Conservation (phyloP, 2,797 vertebrate species). For the Sciurus carolinensis region DNA sequence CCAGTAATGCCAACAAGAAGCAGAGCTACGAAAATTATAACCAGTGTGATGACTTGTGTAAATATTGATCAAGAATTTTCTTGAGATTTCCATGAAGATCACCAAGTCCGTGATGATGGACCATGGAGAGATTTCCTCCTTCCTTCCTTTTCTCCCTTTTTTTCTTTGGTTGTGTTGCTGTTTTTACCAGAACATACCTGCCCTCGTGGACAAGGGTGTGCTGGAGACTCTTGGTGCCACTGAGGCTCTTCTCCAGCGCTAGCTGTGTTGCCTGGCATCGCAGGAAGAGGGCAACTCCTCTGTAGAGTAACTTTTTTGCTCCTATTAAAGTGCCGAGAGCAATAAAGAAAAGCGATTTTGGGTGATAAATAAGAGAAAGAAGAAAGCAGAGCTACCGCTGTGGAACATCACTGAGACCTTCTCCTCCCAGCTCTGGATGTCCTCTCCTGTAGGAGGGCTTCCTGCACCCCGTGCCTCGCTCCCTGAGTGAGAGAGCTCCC, state of each 20-base stretch:
- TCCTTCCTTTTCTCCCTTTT: too few species aligned
- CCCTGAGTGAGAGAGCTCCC: not conserved
- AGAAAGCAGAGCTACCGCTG: not conserved
- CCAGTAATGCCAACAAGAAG: not conserved
- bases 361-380: not conserved
- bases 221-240: not conserved
- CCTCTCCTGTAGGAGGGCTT: not conserved
- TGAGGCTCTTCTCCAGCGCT: fast-evolving
- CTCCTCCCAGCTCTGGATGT: not conserved
- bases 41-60: not conserved
- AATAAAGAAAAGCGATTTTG: not conserved
- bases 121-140: not conserved
- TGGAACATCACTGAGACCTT: not conserved
- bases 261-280: not conserved
- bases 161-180: too few species aligned
- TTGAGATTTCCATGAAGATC: not conserved
- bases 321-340: not conserved
- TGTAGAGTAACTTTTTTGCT: not conserved
- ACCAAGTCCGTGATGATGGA: not conserved
- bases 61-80: not conserved
- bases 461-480: not conserved
- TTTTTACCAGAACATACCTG: not conserved
- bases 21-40: not conserved
- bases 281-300: not conserved
- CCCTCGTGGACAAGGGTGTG: not conserved